These are phyloP conservation scores for Porites cylindrica DNA, from an alignment of 92 coral and sea anemone genomes.

Conservation along the genomic window DNA sequence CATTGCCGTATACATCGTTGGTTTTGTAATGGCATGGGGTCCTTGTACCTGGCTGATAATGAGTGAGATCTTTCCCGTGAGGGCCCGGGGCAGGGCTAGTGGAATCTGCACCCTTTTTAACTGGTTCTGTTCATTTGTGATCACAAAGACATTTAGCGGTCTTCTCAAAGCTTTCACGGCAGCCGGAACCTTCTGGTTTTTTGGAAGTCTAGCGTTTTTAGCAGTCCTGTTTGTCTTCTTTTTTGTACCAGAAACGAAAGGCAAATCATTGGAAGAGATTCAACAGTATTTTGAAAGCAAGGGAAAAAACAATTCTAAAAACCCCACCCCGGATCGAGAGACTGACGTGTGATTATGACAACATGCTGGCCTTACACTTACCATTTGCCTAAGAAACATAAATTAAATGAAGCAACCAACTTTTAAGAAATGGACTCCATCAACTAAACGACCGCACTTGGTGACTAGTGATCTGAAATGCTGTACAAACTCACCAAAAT, in stretches of 20 bases:
- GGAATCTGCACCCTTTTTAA: conserved; percentile 88
- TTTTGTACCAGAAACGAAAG: conserved; percentile 93
- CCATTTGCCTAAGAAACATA: too few relatives aligned
- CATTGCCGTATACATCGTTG: conserved; percentile 85
- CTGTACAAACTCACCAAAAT: too few relatives aligned
- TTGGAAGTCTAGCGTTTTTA: conserved; percentile 69
- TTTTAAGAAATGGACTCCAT: too few relatives aligned
- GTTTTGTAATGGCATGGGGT: conserved; percentile 93
- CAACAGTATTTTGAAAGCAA: conserved; percentile 72
- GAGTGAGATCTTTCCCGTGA: conserved; percentile 95
- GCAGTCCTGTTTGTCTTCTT: conserved; percentile 76
- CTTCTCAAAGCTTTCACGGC: conserved; percentile 62
- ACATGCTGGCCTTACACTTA: too few relatives aligned
- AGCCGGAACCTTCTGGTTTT: conserved; percentile 89
- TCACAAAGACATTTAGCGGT: conserved; percentile 67
- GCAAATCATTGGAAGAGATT: conserved; percentile 90
- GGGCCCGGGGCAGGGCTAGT: conserved; percentile 89
- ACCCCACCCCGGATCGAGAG: conserved; percentile 9
- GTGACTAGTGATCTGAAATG: too few relatives aligned
- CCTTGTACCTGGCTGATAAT: conserved; percentile 96
- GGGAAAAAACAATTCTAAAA: conserved; percentile 6
- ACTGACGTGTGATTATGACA: conserved; percentile 34
- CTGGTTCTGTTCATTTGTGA: conserved; percentile 87
- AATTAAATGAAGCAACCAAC: too few relatives aligned
- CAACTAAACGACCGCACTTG: too few relatives aligned